Percentiles rank a stretch among this genome's conserved stretches.
Evolutionary conservation across 2,888 invertebrate genomes (phyloP).

Genomic region (Rapana venosa): DNA sequence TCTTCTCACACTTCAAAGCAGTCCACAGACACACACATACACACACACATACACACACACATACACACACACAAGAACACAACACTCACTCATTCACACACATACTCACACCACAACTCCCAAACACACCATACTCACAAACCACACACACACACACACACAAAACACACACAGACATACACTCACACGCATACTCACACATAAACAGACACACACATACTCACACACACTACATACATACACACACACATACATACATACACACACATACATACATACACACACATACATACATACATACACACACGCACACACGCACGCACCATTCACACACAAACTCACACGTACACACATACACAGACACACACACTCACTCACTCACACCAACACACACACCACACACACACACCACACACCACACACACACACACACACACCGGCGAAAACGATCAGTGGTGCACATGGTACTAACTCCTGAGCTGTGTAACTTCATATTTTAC

Average conservation of each 20-base stretch:
- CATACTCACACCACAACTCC: background rate
- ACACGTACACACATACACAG: background rate
- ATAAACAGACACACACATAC: background rate
- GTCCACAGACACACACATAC: too few species aligned
- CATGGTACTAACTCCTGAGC: background rate
- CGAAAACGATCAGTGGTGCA: background rate
- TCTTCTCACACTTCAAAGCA: too few species aligned
- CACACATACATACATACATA: background rate
- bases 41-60: too few species aligned
- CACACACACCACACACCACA: slow-evolving; percentile 41
- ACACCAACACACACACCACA: slow-evolving; percentile 16
- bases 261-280: background rate
- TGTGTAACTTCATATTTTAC: too few species aligned
- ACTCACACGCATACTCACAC: background rate
- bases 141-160: background rate
- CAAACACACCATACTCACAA: background rate
- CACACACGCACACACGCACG: background rate
- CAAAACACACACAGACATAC: background rate
- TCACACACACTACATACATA: background rate
- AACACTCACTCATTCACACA: background rate
- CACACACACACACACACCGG: background rate
- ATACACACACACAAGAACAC: too few species aligned
- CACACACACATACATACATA: background rate
- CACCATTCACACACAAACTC: too few species aligned
- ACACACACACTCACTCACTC: slow-evolving; percentile 7